These are phyloP conservation scores for Sapajus apella DNA, from an alignment of 2,113 vertebrate genomes.

Conservation along the genomic window DNA sequence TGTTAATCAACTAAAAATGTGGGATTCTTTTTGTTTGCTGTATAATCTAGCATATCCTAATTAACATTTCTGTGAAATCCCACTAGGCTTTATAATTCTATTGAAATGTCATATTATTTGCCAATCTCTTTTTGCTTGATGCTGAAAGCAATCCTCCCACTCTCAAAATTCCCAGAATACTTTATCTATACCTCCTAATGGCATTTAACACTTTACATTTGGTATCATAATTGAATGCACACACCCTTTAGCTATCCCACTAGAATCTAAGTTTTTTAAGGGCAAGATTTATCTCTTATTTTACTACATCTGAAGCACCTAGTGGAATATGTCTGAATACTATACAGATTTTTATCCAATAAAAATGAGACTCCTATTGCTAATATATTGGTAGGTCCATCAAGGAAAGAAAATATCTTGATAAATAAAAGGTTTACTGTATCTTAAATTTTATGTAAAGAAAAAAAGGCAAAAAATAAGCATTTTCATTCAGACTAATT, in stretches of 20 bases:
- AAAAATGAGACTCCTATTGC: neutral
- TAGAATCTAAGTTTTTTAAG: neutral
- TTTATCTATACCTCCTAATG: neutral
- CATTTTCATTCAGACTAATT: neutral
- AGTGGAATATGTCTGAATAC: neutral
- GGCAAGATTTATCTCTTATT: neutral
- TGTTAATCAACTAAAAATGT: neutral
- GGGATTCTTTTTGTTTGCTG: neutral
- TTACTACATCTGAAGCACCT: neutral
- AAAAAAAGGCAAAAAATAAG: neutral
- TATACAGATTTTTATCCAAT: neutral
- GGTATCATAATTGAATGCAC: neutral
- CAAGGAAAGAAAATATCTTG: neutral
- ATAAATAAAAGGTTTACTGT: neutral
- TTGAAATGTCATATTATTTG: neutral
- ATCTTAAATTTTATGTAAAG: neutral
- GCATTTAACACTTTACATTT: constrained; percentile 7
- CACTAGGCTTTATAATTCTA: neutral
- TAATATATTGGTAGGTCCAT: neutral
- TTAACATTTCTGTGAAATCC: neutral
- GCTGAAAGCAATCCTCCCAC: neutral
- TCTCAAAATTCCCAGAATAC: neutral
- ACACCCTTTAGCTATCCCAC: neutral
- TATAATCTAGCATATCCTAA: neutral
- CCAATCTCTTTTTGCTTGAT: neutral